Evolutionary conservation across 2,113 vertebrate species (phyloP).

Genomic region (Scomber japonicus): DNA sequence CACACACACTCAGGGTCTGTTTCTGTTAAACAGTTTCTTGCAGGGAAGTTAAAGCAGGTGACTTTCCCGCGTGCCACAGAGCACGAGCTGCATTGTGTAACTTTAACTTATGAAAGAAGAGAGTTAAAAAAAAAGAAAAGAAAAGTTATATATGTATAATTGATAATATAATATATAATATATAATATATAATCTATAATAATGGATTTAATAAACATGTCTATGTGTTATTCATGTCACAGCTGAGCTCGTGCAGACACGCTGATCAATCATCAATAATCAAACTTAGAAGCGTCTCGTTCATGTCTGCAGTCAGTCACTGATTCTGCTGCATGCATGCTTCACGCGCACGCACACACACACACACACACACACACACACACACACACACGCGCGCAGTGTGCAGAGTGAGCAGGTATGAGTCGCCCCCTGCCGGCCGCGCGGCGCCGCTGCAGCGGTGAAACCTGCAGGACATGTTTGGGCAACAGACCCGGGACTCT

Average conservation of each 20-base stretch:
- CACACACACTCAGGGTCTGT: not conserved
- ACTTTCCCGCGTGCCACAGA: not conserved
- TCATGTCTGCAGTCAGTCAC: no score
- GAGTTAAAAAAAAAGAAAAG: not conserved
- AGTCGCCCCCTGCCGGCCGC: slow-evolving; percentile 21
- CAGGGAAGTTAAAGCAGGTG: slow-evolving; percentile 41
- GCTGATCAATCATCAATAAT: no score
- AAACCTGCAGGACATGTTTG: slow-evolving; percentile 2
- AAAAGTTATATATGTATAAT: no score
- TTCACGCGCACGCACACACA: no score
- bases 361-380: not conserved
- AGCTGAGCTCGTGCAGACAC: no score
- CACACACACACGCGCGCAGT: not conserved
- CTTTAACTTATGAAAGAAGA: slow-evolving; percentile 17
- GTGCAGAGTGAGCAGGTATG: not conserved
- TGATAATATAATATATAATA: no score
- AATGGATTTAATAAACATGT: no score
- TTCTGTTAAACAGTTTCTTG: not conserved
- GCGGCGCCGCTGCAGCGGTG: not conserved
- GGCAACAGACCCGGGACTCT: not conserved
- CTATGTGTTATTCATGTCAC: no score
- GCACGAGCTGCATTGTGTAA: slow-evolving; percentile 46
- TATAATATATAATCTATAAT: no score
- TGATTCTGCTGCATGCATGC: no score
- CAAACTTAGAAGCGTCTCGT: no score